phyloP scores from a whole-genome alignment of 1,140 invertebrate species.

The Bombus huntii region DNA sequence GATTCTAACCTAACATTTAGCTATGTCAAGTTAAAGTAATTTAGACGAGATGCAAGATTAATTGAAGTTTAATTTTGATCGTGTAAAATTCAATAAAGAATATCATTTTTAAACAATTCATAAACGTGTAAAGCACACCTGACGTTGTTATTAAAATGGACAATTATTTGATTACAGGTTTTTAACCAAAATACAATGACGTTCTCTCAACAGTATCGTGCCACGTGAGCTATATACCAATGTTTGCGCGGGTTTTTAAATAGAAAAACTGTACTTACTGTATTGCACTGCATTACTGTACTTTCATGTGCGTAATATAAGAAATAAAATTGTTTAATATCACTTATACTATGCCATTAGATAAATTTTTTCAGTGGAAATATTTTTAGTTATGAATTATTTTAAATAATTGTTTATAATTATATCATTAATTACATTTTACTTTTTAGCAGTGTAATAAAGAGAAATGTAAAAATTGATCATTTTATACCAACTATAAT shows the following conservation, averaged over 20 bases:
- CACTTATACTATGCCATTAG: not conserved
- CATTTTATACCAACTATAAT: not conserved
- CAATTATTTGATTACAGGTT: not conserved
- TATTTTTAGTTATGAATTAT: not conserved
- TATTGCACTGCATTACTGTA: not conserved
- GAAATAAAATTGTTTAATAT: not conserved
- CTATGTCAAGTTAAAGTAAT: not conserved
- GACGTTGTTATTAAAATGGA: not conserved
- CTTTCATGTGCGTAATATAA: not conserved
- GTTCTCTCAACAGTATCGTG: not conserved
- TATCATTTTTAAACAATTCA: not conserved
- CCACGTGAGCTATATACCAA: not conserved
- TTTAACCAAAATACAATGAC: slow-evolving; percentile 18
- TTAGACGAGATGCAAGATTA: not conserved
- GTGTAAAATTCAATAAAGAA: not conserved
- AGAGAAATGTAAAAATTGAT: not conserved
- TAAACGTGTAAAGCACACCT: not conserved
- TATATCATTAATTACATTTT: not conserved
- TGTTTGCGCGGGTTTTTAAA: slow-evolving; percentile 26
- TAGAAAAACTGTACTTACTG: not conserved
- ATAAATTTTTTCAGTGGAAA: not conserved
- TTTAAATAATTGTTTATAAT: not conserved
- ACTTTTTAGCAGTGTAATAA: not conserved
- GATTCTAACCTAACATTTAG: slow-evolving; percentile 32
- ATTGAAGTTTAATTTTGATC: not conserved